Conservation (phyloP, 2,113 vertebrate genomes). For the Hystrix brachyura region DNA sequence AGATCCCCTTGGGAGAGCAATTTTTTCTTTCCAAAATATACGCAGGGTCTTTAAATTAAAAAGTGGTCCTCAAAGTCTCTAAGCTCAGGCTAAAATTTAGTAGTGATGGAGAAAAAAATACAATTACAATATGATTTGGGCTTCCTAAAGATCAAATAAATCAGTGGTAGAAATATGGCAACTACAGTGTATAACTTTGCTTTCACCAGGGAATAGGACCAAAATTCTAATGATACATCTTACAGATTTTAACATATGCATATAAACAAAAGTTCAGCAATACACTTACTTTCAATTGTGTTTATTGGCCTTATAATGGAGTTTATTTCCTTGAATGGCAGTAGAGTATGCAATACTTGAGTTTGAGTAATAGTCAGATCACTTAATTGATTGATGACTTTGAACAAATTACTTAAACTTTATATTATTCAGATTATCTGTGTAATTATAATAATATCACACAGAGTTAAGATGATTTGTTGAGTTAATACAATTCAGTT, state of each 20-base stretch:
- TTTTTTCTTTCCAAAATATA: neutral
- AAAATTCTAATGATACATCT: neutral
- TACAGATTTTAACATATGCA: neutral
- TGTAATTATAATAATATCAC: neutral
- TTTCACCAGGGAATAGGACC: neutral
- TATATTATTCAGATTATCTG: neutral
- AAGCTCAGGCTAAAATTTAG: neutral
- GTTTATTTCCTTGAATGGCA: neutral
- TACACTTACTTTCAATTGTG: neutral
- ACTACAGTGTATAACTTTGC: neutral
- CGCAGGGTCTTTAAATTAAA: neutral
- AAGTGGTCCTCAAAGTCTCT: neutral
- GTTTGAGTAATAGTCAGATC: neutral
- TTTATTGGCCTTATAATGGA: neutral
- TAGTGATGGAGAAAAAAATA: neutral
- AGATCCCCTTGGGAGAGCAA: neutral
- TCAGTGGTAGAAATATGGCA: neutral
- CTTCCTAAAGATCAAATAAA: neutral
- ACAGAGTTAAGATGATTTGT: neutral
- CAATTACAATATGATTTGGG: neutral
- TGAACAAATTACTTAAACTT: neutral
- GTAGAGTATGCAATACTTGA: neutral
- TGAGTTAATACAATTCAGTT: neutral
- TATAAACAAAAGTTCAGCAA: neutral
- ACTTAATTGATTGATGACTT: neutral